These are phyloP conservation scores for Pavo muticus DNA, from an alignment of 2,113 vertebrate genomes.

Conservation along the genomic window DNA sequence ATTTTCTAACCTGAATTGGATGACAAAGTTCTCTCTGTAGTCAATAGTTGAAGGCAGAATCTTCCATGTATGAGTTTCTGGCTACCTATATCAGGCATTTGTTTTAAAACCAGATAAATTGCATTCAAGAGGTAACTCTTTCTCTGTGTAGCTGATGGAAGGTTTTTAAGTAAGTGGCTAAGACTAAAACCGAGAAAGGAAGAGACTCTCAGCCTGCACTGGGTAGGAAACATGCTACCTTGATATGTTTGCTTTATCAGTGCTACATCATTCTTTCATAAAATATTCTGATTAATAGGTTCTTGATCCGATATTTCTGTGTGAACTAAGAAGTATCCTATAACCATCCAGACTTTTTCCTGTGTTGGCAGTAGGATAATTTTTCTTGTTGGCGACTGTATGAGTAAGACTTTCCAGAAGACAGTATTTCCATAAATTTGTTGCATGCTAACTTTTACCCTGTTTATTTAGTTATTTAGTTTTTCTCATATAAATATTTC, in stretches of 20 bases:
- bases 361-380: not conserved
- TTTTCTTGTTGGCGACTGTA: not conserved
- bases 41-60: not conserved
- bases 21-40: not conserved
- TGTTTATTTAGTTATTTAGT: not conserved
- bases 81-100: not conserved
- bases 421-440: not conserved
- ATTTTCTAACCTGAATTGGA: not conserved
- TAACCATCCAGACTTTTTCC: not conserved
- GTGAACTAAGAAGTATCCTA: not conserved
- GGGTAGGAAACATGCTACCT: not conserved
- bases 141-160: not conserved
- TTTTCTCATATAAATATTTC: not conserved
- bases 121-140: not conserved
- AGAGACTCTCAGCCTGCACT: not conserved
- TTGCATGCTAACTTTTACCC: not conserved
- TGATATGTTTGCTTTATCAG: not conserved
- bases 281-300: not conserved
- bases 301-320: not conserved
- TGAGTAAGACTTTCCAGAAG: not conserved
- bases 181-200: not conserved
- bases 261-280: not conserved
- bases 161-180: not conserved
- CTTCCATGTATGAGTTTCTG: not conserved
- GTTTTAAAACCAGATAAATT: not conserved